Evolutionary conservation across 2,113 vertebrate genomes (phyloP).

Genomic region (Gopherus evgoodei): DNA sequence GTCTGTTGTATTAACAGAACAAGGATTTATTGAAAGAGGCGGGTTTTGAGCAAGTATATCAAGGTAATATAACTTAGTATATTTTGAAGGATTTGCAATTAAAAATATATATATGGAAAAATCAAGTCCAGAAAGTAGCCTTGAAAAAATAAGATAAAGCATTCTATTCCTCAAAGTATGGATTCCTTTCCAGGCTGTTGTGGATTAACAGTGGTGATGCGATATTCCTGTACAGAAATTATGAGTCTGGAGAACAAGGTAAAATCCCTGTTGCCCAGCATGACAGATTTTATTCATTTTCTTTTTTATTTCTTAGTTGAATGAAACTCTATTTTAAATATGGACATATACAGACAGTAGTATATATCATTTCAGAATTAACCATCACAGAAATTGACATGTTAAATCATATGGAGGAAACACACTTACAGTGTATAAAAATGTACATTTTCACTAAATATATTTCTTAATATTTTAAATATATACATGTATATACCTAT

Average conservation of each 20-base stretch:
- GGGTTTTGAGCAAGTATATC: neutral
- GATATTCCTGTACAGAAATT: constrained; percentile 1
- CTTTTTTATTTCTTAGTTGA: neutral
- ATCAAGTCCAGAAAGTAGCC: neutral
- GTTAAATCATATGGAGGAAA: neutral
- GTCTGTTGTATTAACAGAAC: neutral
- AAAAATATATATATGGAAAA: constrained; percentile 25
- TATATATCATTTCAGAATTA: constrained; percentile 16
- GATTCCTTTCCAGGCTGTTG: neutral
- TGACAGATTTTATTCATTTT: neutral
- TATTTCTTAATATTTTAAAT: neutral
- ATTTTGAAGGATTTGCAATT: neutral
- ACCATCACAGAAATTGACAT: neutral
- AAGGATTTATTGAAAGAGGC: neutral
- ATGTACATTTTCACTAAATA: neutral
- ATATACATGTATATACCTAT: neutral
- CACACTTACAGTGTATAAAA: neutral
- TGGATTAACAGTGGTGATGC: constrained; percentile 6
- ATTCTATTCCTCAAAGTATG: constrained; percentile 12
- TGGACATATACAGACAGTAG: neutral
- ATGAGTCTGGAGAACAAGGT: neutral
- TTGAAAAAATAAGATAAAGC: neutral
- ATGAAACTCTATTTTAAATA: neutral
- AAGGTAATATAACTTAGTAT: neutral
- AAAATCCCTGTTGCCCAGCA: neutral